phyloP scores from a whole-genome alignment of 2,113 vertebrate genomes.

The Cisticola juncidis region DNA sequence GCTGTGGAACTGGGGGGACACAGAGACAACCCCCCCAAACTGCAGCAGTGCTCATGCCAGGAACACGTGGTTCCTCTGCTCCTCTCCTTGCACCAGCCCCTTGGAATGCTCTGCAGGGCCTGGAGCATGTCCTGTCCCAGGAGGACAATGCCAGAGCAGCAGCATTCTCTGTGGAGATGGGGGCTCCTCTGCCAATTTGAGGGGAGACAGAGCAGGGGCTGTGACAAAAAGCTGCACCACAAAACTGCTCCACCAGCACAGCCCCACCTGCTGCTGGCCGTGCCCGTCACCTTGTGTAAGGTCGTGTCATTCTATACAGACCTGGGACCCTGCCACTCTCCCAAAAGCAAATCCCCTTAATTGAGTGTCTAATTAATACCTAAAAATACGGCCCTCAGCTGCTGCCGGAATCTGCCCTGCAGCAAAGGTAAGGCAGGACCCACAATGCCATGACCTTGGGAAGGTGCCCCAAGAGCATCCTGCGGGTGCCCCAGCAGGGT shows the following conservation, averaged over 20 bases:
- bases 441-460: not conserved
- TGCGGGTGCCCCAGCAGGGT: not conserved
- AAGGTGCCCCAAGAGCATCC: not conserved
- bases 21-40: not conserved
- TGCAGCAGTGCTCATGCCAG: not conserved
- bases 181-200: not conserved
- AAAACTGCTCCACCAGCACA: not conserved
- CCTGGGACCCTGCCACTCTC: constrained; percentile 27
- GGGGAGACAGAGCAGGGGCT: not conserved
- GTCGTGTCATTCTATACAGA: constrained; percentile 51
- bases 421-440: constrained; percentile 29
- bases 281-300: not conserved
- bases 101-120: rapidly evolving
- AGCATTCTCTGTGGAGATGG: not conserved
- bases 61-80: rapidly evolving
- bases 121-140: rapidly evolving
- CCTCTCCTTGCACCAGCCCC: not conserved
- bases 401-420: constrained; percentile 48
- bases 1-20: rapidly evolving
- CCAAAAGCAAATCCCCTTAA: constrained; percentile 52
- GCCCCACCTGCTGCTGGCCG: not conserved
- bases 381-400: constrained; percentile 66
- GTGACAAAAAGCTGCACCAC: not conserved
- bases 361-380: constrained; percentile 53
- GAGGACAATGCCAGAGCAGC: not conserved